These are phyloP conservation scores for Engraulis encrasicolus DNA, from an alignment of 2,113 vertebrate species.

Conservation along the genomic window DNA sequence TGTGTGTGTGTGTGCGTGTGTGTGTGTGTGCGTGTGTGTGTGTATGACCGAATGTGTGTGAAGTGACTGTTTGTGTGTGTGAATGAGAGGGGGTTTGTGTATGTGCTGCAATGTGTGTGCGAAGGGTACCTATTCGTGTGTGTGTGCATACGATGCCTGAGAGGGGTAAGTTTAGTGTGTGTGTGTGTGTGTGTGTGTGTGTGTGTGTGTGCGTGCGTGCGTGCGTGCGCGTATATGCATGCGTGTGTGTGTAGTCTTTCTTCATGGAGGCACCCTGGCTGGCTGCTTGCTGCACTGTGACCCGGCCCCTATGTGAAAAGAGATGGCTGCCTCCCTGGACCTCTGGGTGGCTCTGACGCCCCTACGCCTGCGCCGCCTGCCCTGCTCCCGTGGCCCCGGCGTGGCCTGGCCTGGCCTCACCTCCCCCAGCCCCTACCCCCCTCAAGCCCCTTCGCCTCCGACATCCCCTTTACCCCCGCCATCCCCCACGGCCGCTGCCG, in stretches of 20 bases:
- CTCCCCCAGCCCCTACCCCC: no score
- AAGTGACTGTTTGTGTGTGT: background rate
- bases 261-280: background rate
- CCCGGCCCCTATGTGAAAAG: background rate
- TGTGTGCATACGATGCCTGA: background rate
- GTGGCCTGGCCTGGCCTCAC: background rate
- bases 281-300: constrained; percentile 4
- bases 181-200: background rate
- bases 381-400: background rate
- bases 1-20: background rate
- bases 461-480: no score
- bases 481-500: no score
- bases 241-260: background rate
- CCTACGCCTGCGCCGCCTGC: background rate
- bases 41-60: background rate
- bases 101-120: background rate
- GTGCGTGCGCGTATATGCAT: background rate
- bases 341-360: background rate
- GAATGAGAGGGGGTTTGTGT: background rate
- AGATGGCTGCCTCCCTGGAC: background rate
- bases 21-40: background rate
- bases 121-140: background rate
- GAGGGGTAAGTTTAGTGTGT: background rate
- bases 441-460: background rate
- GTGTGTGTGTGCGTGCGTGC: background rate